Percentiles rank a stretch among this genome's conserved stretches.
Evolutionary conservation across 2,888 invertebrate species (phyloP).

Genomic region (Tribolium freemani): DNA sequence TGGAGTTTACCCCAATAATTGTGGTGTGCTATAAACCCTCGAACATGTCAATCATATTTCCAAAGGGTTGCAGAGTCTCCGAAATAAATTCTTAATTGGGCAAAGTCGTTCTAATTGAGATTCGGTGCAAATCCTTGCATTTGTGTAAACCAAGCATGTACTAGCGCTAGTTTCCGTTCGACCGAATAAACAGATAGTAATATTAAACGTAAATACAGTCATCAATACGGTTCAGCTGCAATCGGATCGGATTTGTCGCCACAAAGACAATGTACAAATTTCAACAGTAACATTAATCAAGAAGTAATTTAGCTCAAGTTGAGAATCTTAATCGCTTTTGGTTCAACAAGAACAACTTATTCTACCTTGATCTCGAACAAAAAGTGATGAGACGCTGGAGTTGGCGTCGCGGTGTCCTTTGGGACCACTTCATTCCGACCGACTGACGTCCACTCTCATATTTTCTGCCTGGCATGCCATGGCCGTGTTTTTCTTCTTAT

Average conservation of each 20-base stretch:
- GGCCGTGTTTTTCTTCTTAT: constrained; percentile 33
- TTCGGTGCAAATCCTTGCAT: constrained; percentile 21
- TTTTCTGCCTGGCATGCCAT: constrained; percentile 32
- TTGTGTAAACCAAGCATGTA: constrained; percentile 32
- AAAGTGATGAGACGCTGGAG: constrained; percentile 41
- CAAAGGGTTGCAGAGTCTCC: no score
- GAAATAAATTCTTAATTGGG: not conserved
- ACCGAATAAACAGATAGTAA: constrained; percentile 34
- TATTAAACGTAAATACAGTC: constrained; percentile 37
- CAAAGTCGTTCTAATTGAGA: constrained; percentile 21
- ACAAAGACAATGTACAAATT: not conserved
- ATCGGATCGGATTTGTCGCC: not conserved
- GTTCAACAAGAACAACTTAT: constrained; percentile 36
- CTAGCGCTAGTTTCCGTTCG: constrained; percentile 26
- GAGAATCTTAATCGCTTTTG: constrained; percentile 38
- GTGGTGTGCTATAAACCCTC: no score
- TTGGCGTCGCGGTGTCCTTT: constrained; percentile 40
- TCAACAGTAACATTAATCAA: not conserved
- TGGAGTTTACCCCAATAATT: no score
- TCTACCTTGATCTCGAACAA: constrained; percentile 36
- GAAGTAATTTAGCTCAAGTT: not conserved
- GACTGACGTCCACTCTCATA: constrained; percentile 42
- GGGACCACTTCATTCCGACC: constrained; percentile 46
- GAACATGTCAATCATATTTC: no score
- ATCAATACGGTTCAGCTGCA: constrained; percentile 30